Evolutionary conservation across 1,140 invertebrate species (phyloP), one percentile per base, ranked within the genome.

Genomic region (Drosophila parvula): DNA sequence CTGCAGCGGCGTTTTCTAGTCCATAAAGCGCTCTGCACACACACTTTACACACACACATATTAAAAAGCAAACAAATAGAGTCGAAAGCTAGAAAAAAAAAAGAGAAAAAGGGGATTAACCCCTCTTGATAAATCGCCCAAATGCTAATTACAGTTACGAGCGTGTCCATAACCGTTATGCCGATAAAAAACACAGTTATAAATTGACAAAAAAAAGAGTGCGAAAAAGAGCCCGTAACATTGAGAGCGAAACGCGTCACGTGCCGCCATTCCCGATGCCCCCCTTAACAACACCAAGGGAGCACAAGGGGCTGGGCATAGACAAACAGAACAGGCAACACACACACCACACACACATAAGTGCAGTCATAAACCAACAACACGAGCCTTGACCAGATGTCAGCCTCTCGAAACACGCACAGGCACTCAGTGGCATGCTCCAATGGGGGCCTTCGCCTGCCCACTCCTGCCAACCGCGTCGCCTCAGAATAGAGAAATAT

Each of bases 131-230:
- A 32, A 51, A 73, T 47, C 41, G 74, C 76, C 79, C 79, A 86
- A 88, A 77, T 88, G 82, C 75, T 88, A 79, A 86, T 82, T 88
- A 73, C 76, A 88, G 68, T 79, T 75, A 69, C 61, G 41, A 55
- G 57, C 32, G 40, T 18, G 43, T 62, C 43, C 44, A 55, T 18
- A 34, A 57, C 61, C 14, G 61, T 50, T 45, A 41, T 22, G 32
- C 3, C 50, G 68, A 81, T 78, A 78, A 74, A 85, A 78, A 63
- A 67, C 22, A 12, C 74, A 71, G 61, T 78, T 71, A 86, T 75
- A 81, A 78, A 71, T 81, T 59, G 50, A 44, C n/a, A 78, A 28
- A 48, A 28, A 32, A 78, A 63, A 45, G 73, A 69, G 73, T 74
- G 79, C 63, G 76, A 86, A 88, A 59, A 77, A 81, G 43, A 22